Conservation (phyloP, 2,113 vertebrate genomes). For the Rafetus swinhoei region DNA sequence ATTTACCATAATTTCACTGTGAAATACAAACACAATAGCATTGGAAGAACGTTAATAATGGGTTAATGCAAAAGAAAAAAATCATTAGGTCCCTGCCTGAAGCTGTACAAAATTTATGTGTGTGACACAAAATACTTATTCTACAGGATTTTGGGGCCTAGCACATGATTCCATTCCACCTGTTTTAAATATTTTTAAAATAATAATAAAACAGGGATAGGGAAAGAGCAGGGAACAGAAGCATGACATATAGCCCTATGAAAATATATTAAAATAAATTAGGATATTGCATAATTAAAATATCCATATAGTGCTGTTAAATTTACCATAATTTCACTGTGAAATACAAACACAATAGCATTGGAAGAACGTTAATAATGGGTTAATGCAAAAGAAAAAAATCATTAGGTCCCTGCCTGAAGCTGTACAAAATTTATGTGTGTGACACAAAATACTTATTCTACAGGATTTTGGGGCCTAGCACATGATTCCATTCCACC, state of each 20-base stretch:
- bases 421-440: constrained; percentile 29
- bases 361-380: constrained; percentile 39
- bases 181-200: background rate
- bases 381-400: constrained; percentile 41
- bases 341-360: constrained; percentile 20
- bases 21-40: constrained; percentile 20
- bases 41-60: constrained; percentile 39
- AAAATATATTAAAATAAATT: background rate
- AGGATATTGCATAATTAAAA: background rate
- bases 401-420: constrained; percentile 30
- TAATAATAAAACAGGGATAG: background rate
- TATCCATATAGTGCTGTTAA: constrained; percentile 34
- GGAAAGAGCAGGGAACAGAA: background rate
- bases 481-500: background rate
- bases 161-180: background rate
- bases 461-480: background rate
- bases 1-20: background rate
- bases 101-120: constrained; percentile 29
- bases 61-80: constrained; percentile 41
- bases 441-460: background rate
- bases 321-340: background rate
- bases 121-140: background rate
- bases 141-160: background rate
- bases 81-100: constrained; percentile 30
- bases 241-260: background rate